These are phyloP conservation scores for Ivindomyrus marchei DNA, from an alignment of 2,113 vertebrate species.

Conservation along the genomic window DNA sequence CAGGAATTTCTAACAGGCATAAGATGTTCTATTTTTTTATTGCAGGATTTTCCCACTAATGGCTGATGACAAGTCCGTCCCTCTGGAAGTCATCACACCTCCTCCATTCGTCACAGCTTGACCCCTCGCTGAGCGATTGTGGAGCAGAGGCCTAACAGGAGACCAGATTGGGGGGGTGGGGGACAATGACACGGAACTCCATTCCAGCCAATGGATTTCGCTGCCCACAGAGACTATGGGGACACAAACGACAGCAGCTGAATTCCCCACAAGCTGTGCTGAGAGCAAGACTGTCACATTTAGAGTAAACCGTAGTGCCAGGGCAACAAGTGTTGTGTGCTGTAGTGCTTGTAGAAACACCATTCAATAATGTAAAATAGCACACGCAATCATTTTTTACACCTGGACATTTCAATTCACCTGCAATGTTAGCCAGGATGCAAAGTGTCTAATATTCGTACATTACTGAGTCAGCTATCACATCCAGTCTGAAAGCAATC, in stretches of 20 bases:
- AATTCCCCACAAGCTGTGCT: not conserved
- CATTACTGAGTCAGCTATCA: not conserved
- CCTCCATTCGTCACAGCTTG: not conserved
- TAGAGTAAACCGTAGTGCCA: not conserved
- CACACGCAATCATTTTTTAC: not conserved
- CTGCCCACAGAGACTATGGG: not conserved
- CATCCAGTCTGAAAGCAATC: not conserved
- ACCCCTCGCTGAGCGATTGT: not conserved
- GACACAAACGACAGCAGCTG: not conserved
- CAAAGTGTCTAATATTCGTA: not conserved
- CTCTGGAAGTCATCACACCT: not conserved
- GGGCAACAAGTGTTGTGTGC: not conserved
- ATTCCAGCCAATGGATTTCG: not conserved
- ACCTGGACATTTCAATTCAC: not conserved
- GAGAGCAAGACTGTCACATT: not conserved
- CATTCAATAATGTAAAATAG: not conserved
- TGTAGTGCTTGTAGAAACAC: not conserved
- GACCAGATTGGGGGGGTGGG: not conserved
- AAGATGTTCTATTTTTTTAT: constrained; percentile 4
- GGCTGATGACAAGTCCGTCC: not conserved
- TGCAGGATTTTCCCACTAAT: constrained; percentile 1
- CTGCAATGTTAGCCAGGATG: not conserved
- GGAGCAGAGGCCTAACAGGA: not conserved
- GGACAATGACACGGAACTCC: not conserved
- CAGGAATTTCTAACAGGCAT: not conserved